phyloP scores from a whole-genome alignment of 2,797 vertebrate genomes.

The Enteromius viviparus region DNA sequence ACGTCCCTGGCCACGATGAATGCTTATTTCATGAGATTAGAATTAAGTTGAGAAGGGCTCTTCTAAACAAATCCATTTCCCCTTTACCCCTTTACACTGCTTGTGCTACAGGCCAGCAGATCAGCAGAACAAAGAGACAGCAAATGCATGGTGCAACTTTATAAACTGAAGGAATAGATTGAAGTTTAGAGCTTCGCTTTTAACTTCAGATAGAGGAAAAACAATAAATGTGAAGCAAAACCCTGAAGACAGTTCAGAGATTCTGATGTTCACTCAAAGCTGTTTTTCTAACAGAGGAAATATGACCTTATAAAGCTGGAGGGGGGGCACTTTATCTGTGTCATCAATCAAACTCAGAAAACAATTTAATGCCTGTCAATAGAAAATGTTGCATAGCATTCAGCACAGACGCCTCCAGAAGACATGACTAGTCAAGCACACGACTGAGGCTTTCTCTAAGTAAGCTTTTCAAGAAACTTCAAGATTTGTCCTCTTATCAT shows the following conservation, averaged over 20 bases:
- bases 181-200: neutral
- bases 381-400: conserved; percentile 63
- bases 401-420: conserved; percentile 63
- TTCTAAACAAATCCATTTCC: neutral
- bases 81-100: neutral
- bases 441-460: conserved; percentile 34
- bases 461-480: neutral
- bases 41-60: neutral
- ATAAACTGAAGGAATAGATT: neutral
- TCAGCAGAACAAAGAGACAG: neutral
- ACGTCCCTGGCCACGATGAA: no score
- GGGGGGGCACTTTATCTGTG: conserved; percentile 60
- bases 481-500: neutral
- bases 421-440: conserved; percentile 52
- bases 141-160: neutral
- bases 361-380: conserved; percentile 75
- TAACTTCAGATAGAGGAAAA: conserved; percentile 9
- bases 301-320: conserved; percentile 42
- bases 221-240: conserved; percentile 9
- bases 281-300: conserved; percentile 40
- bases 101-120: neutral
- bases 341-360: conserved; percentile 76
- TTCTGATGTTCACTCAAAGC: conserved; percentile 34
- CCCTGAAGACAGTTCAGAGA: conserved; percentile 21
- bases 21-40: no score